phyloP scores from a whole-genome alignment of 1,140 invertebrate species.

The Oreohelix idahoensis region DNA sequence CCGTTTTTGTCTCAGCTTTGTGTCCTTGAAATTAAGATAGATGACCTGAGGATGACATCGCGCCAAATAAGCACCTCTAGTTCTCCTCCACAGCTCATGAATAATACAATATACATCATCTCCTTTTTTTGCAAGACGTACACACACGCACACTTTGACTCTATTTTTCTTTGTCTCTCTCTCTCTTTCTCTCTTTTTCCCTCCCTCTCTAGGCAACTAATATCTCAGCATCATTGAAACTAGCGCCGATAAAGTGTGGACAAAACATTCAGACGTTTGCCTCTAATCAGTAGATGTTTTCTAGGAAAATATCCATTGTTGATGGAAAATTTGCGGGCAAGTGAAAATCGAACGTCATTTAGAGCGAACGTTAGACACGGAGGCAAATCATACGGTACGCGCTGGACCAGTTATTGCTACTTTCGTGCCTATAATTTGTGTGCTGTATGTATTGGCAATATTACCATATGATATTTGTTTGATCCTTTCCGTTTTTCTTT shows the following conservation, averaged over 20 bases:
- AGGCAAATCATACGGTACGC: too few relatives aligned
- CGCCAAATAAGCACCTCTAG: too few relatives aligned
- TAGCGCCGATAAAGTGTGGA: background rate
- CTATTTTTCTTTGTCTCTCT: conserved; percentile 24
- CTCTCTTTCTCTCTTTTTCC: conserved; percentile 20
- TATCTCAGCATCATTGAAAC: background rate
- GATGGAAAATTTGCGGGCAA: background rate
- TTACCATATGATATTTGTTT: too few relatives aligned
- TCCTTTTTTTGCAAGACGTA: too few relatives aligned
- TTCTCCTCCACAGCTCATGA: too few relatives aligned
- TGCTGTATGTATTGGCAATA: too few relatives aligned
- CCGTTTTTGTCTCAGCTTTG: too few relatives aligned
- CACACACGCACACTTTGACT: too few relatives aligned
- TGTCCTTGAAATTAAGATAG: too few relatives aligned
- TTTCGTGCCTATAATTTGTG: background rate
- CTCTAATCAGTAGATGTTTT: background rate
- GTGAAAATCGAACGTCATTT: background rate
- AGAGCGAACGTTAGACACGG: background rate
- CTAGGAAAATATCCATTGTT: conserved; percentile 3
- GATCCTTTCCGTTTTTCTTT: too few relatives aligned
- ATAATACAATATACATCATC: too few relatives aligned
- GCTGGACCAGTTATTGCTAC: background rate
- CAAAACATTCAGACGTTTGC: background rate
- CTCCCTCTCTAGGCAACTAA: background rate
- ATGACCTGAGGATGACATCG: too few relatives aligned